Evolutionary conservation across 2,113 vertebrate species (phyloP).

Genomic region (Amia ocellicauda): DNA sequence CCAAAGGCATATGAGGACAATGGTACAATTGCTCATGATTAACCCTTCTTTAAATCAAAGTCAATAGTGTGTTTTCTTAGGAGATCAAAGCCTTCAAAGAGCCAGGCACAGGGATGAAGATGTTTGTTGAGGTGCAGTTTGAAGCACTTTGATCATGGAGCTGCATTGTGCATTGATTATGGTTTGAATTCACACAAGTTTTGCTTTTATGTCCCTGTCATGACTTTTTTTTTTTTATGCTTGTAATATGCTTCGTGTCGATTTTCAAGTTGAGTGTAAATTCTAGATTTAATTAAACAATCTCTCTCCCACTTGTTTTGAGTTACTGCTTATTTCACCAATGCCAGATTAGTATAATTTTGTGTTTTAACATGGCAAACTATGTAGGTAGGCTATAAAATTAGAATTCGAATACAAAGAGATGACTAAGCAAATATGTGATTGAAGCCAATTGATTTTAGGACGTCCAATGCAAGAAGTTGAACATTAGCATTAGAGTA

Average conservation of each 20-base stretch:
- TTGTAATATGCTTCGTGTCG: no score
- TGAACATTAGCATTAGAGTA: neutral
- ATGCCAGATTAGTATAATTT: neutral
- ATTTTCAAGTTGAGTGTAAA: no score
- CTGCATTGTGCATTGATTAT: neutral
- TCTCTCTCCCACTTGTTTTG: no score
- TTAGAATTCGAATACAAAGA: neutral
- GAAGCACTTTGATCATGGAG: neutral
- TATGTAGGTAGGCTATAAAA: neutral
- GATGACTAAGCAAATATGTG: neutral
- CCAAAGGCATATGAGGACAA: no score
- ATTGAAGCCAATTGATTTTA: neutral
- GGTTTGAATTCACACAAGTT: neutral
- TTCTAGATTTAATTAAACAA: no score
- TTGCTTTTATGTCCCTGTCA: no score
- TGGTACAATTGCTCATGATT: no score
- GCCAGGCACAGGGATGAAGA: no score
- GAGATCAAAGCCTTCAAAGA: neutral
- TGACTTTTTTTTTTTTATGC: no score
- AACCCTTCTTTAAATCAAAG: neutral
- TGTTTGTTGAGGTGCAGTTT: no score
- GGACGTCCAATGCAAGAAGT: neutral
- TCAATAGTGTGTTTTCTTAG: neutral
- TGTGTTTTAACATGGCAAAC: neutral
- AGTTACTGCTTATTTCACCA: no score